Percentiles rank a stretch among this genome's conserved stretches.
These are phyloP conservation scores for Heliconius hermathena DNA, from an alignment of 1,140 invertebrate genomes.

Conservation along the genomic window DNA sequence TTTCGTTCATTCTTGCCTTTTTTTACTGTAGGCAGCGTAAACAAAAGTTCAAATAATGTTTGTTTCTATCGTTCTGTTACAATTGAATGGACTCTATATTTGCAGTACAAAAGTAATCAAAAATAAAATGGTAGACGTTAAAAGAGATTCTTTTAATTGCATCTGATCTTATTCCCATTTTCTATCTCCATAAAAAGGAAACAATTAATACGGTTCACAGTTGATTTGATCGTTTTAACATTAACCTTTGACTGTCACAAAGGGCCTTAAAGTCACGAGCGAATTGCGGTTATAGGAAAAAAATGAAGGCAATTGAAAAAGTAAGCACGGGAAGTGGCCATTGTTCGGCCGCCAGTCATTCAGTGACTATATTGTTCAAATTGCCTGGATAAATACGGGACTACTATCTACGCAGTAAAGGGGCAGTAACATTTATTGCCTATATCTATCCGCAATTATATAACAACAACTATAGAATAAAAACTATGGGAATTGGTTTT, in stretches of 20 bases:
- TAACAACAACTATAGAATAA: background rate
- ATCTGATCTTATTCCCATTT: background rate
- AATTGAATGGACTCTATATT: background rate
- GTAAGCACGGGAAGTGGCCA: constrained; percentile 40
- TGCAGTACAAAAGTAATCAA: background rate
- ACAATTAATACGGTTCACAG: constrained; percentile 62
- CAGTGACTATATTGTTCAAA: constrained; percentile 42
- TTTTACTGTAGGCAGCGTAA: constrained; percentile 5
- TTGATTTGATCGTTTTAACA: constrained; percentile 45
- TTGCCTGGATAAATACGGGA: constrained; percentile 34
- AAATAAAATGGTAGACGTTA: background rate
- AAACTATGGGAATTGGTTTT: too few species aligned
- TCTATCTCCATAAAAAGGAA: constrained; percentile 45
- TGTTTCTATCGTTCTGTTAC: background rate
- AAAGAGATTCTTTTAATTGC: constrained; percentile 11
- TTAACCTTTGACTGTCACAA: constrained; percentile 49
- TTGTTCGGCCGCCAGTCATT: constrained; percentile 38
- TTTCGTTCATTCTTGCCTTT: constrained; percentile 4
- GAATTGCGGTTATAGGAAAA: constrained; percentile 57
- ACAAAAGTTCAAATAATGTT: background rate
- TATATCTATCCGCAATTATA: background rate
- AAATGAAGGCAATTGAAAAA: constrained; percentile 41
- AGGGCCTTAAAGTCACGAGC: constrained; percentile 47
- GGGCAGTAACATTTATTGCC: background rate
- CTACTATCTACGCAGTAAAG: constrained; percentile 26